Evolutionary conservation across 2,888 invertebrate genomes (phyloP).

Genomic region (Pandemis heparana): DNA sequence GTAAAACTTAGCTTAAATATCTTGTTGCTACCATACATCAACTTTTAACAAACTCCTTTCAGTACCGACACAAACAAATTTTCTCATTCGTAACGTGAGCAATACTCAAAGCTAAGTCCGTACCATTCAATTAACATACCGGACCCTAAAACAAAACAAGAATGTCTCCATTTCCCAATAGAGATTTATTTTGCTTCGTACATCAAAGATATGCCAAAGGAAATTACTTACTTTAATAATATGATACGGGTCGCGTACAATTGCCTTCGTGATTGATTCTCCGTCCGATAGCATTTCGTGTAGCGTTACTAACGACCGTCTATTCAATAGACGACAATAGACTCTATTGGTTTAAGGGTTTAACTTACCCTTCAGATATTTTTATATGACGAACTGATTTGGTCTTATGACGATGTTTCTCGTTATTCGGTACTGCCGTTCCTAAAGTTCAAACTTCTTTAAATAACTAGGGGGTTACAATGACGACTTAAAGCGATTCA

Average conservation of each 20-base stretch:
- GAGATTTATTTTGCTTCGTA: constrained; percentile 3
- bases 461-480: no score
- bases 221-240: constrained; percentile 11
- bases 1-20: no score
- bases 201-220: constrained; percentile 9
- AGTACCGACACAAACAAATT: background rate
- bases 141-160: background rate
- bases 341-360: background rate
- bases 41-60: background rate
- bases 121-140: constrained; percentile 10
- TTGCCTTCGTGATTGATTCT: constrained; percentile 2
- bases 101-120: background rate
- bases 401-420: background rate
- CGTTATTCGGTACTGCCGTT: no score
- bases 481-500: no score
- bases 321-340: no score
- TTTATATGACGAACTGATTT: background rate
- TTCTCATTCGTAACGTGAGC: background rate
- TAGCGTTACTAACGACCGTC: background rate
- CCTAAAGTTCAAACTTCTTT: no score
- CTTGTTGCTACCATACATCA: background rate
- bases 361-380: background rate
- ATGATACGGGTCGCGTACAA: background rate
- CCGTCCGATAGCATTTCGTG: background rate
- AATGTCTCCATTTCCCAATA: background rate